Base-by-base conservation (phyloP, 2,113 vertebrate species). In the Patagioenas fasciata region DNA sequence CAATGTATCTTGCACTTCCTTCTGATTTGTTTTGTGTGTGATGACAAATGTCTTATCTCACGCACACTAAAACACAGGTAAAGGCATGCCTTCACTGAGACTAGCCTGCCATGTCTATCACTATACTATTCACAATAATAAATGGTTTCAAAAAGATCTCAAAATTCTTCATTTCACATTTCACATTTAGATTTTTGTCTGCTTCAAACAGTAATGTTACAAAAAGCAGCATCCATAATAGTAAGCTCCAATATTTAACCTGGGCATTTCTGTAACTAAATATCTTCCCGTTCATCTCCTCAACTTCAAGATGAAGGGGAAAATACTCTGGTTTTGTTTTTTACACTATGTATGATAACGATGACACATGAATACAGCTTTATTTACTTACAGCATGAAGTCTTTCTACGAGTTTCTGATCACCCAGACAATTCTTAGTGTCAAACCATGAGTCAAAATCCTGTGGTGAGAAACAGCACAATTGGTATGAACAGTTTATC, bases 361-460 rank as follows among this genome's bases (percentile, higher is more conserved):
- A 80, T 17, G 51, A 70, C 79, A 74, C 4, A 15, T 36, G 57
- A 96, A 75, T 80, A 92, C 51, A 44, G 73, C 60, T 93, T 78
- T 70, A 75, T 89, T 87, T 97, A 98, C 98, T 98, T 98, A 99
- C 99, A 81, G 98, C 97, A 80, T 99, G 98, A 96, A 99, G 98
- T 93, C 99, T 98, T 95, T 99, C 98, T 79, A 99, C 99, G 69
- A 99, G 98, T 94, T 98, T 99, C 96, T 99, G 98, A 97, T 99
- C 99, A 88, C 99, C 99, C 0, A 99, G 98, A 89, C 98, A 99
- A 97, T 99, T 99, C 97, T 99, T 99, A 75, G 99, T 99, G 94
- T 99, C 99, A 50, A 99, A 99, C 99, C 99, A 99, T 0, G 98
- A 99, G 97, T 99, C 98, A 97, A 99, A 99, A 96, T 99, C 99